These are phyloP conservation scores for Drepana arcuata DNA, from an alignment of 1,140 invertebrate species.

Conservation along the genomic window DNA sequence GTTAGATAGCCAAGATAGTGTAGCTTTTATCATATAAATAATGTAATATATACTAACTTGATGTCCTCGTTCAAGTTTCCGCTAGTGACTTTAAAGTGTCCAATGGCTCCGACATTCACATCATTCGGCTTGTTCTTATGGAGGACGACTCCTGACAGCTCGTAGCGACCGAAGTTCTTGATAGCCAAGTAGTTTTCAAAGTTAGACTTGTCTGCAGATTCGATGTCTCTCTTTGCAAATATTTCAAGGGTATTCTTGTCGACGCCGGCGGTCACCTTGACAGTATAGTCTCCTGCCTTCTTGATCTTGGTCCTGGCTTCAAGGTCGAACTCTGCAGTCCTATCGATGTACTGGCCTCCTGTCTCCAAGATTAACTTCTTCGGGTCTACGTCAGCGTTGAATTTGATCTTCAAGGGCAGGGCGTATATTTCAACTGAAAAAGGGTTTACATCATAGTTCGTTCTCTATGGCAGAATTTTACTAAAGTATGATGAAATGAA, in stretches of 20 bases:
- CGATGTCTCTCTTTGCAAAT: conserved; percentile 70
- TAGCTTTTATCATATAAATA: too few species aligned
- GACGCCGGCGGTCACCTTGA: conserved; percentile 72
- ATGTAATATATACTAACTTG: conserved; percentile 73
- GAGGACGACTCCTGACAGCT: conserved; percentile 73
- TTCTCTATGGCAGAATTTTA: too few species aligned
- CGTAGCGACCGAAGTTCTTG: conserved; percentile 75
- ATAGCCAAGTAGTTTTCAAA: conserved; percentile 74
- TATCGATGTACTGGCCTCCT: conserved; percentile 68
- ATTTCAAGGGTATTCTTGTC: conserved; percentile 74
- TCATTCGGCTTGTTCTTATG: conserved; percentile 71
- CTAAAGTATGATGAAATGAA: conserved; percentile 10
- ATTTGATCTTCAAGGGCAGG: conserved; percentile 56
- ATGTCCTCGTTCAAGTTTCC: conserved; percentile 70
- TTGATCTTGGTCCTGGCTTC: conserved; percentile 69
- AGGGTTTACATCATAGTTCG: too few species aligned
- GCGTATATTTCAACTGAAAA: conserved; percentile 71
- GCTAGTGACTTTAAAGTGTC: conserved; percentile 46
- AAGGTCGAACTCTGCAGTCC: conserved; percentile 73
- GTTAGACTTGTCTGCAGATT: conserved; percentile 74
- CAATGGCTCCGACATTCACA: conserved; percentile 68
- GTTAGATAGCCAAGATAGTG: too few species aligned
- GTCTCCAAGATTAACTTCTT: conserved; percentile 71
- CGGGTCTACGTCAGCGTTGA: conserved; percentile 68
- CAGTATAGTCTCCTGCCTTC: conserved; percentile 72